Conservation (phyloP, 2,797 vertebrate species). For the Catharus ustulatus region DNA sequence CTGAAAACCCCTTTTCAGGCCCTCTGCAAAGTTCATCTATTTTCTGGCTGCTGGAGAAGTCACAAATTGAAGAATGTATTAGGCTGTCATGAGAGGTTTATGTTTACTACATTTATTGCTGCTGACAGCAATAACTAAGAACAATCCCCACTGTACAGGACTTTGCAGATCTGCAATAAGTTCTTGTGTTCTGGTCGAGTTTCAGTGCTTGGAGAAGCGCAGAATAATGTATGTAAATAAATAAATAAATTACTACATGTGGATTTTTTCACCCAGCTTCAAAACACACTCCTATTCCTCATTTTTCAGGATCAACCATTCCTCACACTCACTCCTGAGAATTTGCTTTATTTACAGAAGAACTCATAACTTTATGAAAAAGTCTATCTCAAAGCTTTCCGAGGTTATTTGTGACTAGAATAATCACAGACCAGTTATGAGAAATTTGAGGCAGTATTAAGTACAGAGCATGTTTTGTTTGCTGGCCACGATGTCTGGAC, state of each 20-base stretch:
- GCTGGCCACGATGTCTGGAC: not conserved
- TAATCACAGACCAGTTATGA: conserved; percentile 14
- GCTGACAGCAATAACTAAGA: conserved; percentile 53
- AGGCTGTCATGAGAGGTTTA: conserved; percentile 28
- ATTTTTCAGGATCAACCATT: conserved; percentile 37
- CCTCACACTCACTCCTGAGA: conserved; percentile 21
- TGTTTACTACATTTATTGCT: conserved; percentile 57
- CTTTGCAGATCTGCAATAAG: conserved; percentile 53
- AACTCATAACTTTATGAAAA: not conserved
- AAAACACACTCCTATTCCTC: conserved; percentile 2
- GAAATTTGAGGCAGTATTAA: conserved; percentile 18
- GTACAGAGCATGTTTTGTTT: not conserved
- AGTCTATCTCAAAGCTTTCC: conserved; percentile 17
- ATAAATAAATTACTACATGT: conserved; percentile 40
- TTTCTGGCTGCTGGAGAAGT: not conserved
- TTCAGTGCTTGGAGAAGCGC: conserved; percentile 26
- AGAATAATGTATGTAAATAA: conserved; percentile 47
- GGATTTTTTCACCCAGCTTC: not conserved
- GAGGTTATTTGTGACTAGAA: conserved; percentile 33
- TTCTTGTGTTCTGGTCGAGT: not conserved
- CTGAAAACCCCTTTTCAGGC: not conserved
- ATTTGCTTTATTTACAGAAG: conserved; percentile 45
- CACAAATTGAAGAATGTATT: conserved; percentile 4
- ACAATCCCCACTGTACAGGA: conserved; percentile 14
- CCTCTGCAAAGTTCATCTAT: not conserved